phyloP scores from a whole-genome alignment of 1,140 invertebrate species.

The Sminthurides bifidus region DNA sequence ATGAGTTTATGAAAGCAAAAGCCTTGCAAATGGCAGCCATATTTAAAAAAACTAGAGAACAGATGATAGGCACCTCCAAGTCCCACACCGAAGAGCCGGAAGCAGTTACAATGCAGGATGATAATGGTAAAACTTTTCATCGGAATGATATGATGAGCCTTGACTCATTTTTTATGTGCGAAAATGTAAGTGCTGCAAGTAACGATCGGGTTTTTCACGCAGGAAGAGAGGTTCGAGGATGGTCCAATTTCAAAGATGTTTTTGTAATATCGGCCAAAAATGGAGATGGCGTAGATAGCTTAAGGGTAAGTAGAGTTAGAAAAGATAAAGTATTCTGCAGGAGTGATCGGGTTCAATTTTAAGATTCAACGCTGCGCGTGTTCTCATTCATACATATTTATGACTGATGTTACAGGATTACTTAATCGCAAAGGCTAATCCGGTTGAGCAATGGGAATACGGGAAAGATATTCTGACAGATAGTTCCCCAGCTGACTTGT shows the following conservation, averaged over 20 bases:
- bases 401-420: slow-evolving; percentile 50
- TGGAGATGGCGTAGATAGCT: slow-evolving; percentile 58
- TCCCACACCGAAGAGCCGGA: not conserved
- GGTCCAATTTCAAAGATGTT: slow-evolving; percentile 65
- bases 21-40: slow-evolving; percentile 6
- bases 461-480: slow-evolving; percentile 54
- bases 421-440: slow-evolving; percentile 50
- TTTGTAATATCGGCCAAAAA: slow-evolving; percentile 79
- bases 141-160: slow-evolving; percentile 16
- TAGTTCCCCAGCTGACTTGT: slow-evolving; percentile 52
- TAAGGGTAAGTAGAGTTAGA: slow-evolving; percentile 62
- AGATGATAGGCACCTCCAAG: not conserved
- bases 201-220: slow-evolving; percentile 3
- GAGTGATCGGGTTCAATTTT: not conserved
- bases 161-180: not conserved
- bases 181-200: not conserved
- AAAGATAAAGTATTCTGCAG: too few species aligned
- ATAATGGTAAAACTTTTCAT: not conserved
- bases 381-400: slow-evolving; percentile 15
- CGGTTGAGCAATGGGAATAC: slow-evolving; percentile 54
- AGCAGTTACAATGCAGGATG: slow-evolving; percentile 4
- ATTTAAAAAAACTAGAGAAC: slow-evolving; percentile 35
- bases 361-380: slow-evolving; percentile 5
- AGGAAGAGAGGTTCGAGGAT: slow-evolving; percentile 41
- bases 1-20: not conserved